phyloP scores from a whole-genome alignment of 1,140 invertebrate genomes.

The Holcopasites calliopsidis region DNA sequence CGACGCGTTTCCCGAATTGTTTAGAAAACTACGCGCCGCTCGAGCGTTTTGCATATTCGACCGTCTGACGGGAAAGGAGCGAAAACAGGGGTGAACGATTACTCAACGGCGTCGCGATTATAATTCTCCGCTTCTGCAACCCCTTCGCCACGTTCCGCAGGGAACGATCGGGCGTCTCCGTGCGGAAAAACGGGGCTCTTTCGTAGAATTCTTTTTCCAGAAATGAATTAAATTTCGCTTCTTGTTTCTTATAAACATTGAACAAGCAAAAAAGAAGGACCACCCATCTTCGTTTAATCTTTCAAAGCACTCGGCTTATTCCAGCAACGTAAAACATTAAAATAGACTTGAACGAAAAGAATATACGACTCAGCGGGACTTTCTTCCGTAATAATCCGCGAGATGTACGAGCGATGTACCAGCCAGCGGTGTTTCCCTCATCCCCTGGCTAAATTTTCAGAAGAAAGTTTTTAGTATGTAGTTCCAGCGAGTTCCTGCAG shows the following conservation, averaged over 20 bases:
- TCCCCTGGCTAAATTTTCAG: background rate
- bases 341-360: background rate
- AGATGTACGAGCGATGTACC: conserved; percentile 12
- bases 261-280: too few relatives aligned
- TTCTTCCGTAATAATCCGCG: background rate
- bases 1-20: conserved; percentile 27
- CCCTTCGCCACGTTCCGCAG: conserved; percentile 5
- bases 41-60: conserved; percentile 28
- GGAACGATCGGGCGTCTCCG: conserved; percentile 27
- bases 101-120: conserved; percentile 28
- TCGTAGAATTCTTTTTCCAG: too few relatives aligned
- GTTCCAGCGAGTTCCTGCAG: conserved; percentile 1
- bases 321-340: background rate
- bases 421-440: background rate
- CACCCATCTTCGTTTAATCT: too few relatives aligned
- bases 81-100: conserved; percentile 36
- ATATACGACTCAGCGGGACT: background rate
- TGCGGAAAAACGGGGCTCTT: conserved; percentile 20
- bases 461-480: background rate
- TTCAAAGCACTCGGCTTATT: too few relatives aligned
- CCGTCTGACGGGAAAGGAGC: background rate
- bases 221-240: conserved; percentile 13
- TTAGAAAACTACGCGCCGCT: conserved; percentile 5
- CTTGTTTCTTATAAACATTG: background rate
- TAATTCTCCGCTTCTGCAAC: conserved; percentile 30